Conservation (phyloP, 2,888 invertebrate genomes). For the Nomada flava region DNA sequence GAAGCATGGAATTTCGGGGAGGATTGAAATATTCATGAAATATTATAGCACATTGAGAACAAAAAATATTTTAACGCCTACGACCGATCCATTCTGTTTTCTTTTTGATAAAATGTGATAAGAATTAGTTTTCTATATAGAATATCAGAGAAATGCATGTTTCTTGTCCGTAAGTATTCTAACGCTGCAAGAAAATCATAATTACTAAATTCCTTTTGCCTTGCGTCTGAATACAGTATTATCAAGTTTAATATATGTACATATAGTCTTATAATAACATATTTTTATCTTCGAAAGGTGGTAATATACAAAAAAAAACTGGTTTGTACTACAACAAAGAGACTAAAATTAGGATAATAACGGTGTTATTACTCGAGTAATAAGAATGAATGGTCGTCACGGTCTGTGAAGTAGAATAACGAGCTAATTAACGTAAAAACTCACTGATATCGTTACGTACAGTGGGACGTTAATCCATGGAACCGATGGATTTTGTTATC, state of each 20-base stretch:
- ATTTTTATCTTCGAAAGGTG: not conserved
- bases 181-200: not conserved
- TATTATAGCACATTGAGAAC: no score
- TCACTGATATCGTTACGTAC: constrained; percentile 13
- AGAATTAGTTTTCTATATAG: no score
- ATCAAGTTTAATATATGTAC: not conserved
- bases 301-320: not conserved
- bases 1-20: no score
- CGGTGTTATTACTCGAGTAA: constrained; percentile 4
- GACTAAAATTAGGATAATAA: constrained; percentile 22
- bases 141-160: no score
- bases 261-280: not conserved
- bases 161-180: no score
- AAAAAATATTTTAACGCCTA: no score
- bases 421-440: constrained; percentile 31
- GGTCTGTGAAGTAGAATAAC: constrained; percentile 28
- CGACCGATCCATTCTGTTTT: no score
- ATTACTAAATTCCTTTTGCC: not conserved
- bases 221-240: no score
- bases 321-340: constrained; percentile 11
- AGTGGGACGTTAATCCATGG: not conserved
- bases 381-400: constrained; percentile 21
- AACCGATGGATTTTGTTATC: constrained; percentile 4
- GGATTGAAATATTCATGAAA: no score
- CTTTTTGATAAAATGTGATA: no score